A percentile compares a stretch with the other conserved stretches of the same genome.
These are phyloP conservation scores for Elgaria multicarinata DNA, from an alignment of 2,113 vertebrate genomes.

Conservation along the genomic window DNA sequence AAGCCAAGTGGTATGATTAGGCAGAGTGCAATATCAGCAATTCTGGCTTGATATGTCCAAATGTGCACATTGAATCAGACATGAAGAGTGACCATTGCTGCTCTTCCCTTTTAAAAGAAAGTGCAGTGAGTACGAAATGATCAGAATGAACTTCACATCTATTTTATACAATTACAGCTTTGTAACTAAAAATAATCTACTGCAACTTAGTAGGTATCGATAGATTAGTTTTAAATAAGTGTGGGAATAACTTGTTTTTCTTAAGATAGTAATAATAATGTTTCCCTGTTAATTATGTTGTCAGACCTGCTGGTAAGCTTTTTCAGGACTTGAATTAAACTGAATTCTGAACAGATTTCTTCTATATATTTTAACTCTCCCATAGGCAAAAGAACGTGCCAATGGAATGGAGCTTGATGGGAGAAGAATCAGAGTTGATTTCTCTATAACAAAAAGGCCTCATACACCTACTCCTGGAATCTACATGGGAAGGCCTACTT, in stretches of 20 bases:
- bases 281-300: background rate
- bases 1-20: too few relatives aligned
- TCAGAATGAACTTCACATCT: background rate
- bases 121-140: background rate
- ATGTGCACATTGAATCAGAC: background rate
- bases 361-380: background rate
- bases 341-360: background rate
- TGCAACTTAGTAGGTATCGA: rapidly evolving
- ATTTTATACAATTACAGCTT: background rate
- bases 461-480: constrained; percentile 97
- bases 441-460: constrained; percentile 95
- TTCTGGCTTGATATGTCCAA: too few relatives aligned
- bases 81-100: background rate
- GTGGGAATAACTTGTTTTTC: background rate
- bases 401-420: constrained; percentile 98
- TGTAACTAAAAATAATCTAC: background rate
- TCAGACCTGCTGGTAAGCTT: background rate
- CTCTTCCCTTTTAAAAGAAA: background rate
- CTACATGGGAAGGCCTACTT: constrained; percentile 97
- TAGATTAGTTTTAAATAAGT: background rate
- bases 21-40: too few relatives aligned
- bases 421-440: constrained; percentile 94
- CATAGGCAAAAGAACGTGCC: constrained; percentile 93
- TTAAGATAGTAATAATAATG: background rate
- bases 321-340: background rate